Conservation (phyloP, 2,113 vertebrate genomes). For the Cariama cristata region DNA sequence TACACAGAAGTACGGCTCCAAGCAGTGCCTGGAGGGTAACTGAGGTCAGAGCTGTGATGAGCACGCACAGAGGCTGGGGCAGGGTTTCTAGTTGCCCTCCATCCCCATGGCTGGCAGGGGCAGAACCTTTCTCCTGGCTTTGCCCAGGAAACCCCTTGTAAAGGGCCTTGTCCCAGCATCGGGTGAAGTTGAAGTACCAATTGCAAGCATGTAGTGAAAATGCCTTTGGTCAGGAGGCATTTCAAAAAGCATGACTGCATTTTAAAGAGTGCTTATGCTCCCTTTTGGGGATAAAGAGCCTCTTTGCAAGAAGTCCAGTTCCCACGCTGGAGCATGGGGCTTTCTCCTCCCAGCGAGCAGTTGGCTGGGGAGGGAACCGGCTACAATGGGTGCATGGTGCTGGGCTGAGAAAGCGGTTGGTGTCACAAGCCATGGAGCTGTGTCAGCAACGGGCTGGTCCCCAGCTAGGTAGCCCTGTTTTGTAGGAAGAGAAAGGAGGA, state of each 20-base stretch:
- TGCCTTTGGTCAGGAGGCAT: not conserved
- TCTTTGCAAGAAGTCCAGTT: not conserved
- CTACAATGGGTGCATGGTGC: not conserved
- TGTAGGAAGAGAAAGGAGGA: not conserved
- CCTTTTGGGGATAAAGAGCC: not conserved
- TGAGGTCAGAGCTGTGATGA: not conserved
- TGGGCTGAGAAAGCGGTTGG: not conserved
- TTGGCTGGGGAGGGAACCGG: not conserved
- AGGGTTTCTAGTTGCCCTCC: not conserved
- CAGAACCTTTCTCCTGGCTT: not conserved
- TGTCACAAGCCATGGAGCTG: not conserved
- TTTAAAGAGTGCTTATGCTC: not conserved
- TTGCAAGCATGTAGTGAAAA: not conserved
- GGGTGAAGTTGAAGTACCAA: not conserved
- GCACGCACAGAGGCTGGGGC: not conserved
- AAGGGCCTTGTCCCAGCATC: not conserved
- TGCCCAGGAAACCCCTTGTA: not conserved
- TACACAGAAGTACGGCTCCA: not conserved
- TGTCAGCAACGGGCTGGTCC: not conserved
- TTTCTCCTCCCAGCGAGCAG: not conserved
- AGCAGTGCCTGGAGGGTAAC: not conserved
- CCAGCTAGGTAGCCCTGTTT: not conserved
- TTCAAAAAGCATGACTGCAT: not conserved
- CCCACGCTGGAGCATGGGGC: fast-evolving
- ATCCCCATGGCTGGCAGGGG: not conserved